phyloP scores from a whole-genome alignment of 2,113 vertebrate genomes.

The Catharus bicknelli region DNA sequence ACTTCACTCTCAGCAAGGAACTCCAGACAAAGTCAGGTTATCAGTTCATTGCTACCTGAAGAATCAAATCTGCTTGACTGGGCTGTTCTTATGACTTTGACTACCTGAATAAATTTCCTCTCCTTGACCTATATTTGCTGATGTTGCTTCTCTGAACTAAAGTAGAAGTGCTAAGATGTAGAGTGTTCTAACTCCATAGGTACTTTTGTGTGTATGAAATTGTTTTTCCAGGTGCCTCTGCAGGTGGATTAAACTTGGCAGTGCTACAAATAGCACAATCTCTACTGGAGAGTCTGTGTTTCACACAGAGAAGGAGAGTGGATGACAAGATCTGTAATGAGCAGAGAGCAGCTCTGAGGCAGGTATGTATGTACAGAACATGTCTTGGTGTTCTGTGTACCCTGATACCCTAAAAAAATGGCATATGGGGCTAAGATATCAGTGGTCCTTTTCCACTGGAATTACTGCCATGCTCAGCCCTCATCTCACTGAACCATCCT shows the following conservation, averaged over 20 bases:
- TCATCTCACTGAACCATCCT: background rate
- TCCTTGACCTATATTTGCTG: background rate
- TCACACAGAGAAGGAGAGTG: background rate
- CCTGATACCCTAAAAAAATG: background rate
- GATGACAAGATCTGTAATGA: background rate
- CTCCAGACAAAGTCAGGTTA: background rate
- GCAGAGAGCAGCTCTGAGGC: background rate
- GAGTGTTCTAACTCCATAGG: background rate
- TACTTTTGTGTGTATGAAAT: background rate
- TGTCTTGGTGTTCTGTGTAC: background rate
- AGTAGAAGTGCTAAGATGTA: background rate
- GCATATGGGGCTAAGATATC: background rate
- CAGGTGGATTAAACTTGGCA: background rate
- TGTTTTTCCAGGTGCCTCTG: background rate
- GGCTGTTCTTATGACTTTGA: background rate
- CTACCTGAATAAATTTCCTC: background rate
- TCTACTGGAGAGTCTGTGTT: background rate
- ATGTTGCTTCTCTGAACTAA: background rate
- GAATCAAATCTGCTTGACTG: background rate
- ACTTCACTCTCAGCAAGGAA: background rate
- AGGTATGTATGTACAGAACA: background rate
- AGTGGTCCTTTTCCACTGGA: background rate
- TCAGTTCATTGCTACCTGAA: background rate
- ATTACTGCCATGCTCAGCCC: background rate
- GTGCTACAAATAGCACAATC: rapidly evolving